phyloP scores from a whole-genome alignment of 2,797 vertebrate genomes.

The Xenentodon cancila region DNA sequence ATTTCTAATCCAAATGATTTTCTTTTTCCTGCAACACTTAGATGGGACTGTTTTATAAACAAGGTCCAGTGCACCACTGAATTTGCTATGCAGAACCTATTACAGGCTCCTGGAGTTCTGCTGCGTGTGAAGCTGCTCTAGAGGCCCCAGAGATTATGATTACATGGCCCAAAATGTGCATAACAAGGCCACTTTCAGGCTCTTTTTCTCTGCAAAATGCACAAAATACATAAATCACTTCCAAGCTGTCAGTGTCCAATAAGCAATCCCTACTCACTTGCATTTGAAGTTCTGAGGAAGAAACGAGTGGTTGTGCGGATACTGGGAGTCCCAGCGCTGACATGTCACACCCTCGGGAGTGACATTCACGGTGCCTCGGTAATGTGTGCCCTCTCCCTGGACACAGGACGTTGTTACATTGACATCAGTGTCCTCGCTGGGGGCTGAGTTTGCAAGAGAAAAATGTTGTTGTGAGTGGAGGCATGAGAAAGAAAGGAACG shows the following conservation, averaged over 20 bases:
- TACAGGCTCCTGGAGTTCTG: too few relatives aligned
- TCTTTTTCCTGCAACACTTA: too few relatives aligned
- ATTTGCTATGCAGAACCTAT: too few relatives aligned
- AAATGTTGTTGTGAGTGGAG: conserved; percentile 5
- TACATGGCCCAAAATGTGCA: too few relatives aligned
- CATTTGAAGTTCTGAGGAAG: conserved; percentile 95
- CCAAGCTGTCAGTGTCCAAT: conserved; percentile 2
- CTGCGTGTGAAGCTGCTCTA: too few relatives aligned
- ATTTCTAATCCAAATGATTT: too few relatives aligned
- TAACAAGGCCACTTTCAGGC: neutral
- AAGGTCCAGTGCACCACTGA: too few relatives aligned
- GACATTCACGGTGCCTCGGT: conserved; percentile 87
- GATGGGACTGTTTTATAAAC: too few relatives aligned
- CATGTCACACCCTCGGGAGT: conserved; percentile 91
- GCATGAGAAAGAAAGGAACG: conserved; percentile 12
- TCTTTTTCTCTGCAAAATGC: conserved; percentile 2
- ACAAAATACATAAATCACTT: conserved; percentile 13
- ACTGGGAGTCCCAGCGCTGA: conserved; percentile 94
- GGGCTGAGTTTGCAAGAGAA: conserved; percentile 53
- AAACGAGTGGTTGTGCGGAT: conserved; percentile 93
- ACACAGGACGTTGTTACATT: conserved; percentile 85
- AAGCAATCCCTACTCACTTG: conserved; percentile 88
- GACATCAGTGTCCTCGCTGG: conserved; percentile 72
- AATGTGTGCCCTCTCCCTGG: conserved; percentile 88
- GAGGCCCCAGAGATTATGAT: too few relatives aligned